These are phyloP conservation scores for Sturnira hondurensis DNA, from an alignment of 2,113 vertebrate species.

Conservation along the genomic window DNA sequence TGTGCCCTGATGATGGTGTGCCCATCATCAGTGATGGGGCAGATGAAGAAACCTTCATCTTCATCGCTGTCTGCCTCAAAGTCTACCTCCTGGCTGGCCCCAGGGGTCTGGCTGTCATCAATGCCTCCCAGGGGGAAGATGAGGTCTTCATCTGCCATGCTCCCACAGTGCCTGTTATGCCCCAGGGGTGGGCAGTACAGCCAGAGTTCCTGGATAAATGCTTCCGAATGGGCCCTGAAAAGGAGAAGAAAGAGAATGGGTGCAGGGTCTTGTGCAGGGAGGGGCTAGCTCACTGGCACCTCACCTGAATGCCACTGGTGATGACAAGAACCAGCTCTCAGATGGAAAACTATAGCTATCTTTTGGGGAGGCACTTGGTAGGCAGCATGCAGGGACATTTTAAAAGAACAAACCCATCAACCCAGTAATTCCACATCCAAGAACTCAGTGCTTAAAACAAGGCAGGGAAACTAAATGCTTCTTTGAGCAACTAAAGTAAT, in stretches of 20 bases:
- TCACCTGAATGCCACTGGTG: neutral
- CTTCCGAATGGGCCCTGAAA: neutral
- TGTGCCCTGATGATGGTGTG: slow-evolving; percentile 74
- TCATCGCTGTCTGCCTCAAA: slow-evolving; percentile 85
- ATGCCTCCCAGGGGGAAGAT: slow-evolving; percentile 96
- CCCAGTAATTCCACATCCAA: neutral
- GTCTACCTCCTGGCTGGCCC: slow-evolving; percentile 62
- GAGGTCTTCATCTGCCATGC: slow-evolving; percentile 95
- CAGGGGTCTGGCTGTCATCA: slow-evolving; percentile 73
- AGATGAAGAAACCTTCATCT: slow-evolving; percentile 89
- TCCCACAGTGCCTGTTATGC: neutral
- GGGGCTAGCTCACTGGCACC: neutral
- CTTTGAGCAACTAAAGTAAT: neutral
- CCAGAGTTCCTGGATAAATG: slow-evolving; percentile 63
- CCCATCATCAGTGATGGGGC: slow-evolving; percentile 92
- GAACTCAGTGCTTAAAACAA: neutral
- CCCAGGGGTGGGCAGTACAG: slow-evolving; percentile 21
- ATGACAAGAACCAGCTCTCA: accelerated
- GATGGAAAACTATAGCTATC: neutral
- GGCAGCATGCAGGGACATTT: neutral
- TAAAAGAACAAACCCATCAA: neutral
- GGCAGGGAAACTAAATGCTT: neutral
- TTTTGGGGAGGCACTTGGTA: neutral
- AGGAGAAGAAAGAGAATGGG: neutral
- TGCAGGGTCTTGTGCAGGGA: neutral